phyloP scores from a whole-genome alignment of 2,888 invertebrate genomes.

The Trachelus stipa region DNA sequence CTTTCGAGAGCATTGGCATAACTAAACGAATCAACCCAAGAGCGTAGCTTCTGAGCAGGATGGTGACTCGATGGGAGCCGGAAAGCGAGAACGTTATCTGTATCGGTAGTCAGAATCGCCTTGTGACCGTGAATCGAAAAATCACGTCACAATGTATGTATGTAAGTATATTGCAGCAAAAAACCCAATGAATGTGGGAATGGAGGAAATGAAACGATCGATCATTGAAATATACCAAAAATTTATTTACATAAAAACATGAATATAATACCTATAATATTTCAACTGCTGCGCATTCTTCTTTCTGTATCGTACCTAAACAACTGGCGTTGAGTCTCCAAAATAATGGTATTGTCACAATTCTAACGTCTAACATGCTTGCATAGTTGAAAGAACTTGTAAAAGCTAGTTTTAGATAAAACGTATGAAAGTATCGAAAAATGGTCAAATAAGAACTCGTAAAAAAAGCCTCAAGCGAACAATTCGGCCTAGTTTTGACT shows the following conservation, averaged over 20 bases:
- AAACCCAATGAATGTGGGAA: neutral
- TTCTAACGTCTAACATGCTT: conserved; percentile 41
- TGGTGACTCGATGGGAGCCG: no score
- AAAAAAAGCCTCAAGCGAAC: neutral
- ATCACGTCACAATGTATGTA: neutral
- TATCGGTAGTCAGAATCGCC: no score
- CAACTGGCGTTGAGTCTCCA: conserved; percentile 42
- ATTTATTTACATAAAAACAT: conserved; percentile 65
- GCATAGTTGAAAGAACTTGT: conserved; percentile 31
- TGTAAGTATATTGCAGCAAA: neutral
- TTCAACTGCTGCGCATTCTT: conserved; percentile 55
- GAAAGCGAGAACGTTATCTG: no score
- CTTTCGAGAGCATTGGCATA: no score
- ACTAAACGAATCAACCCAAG: no score
- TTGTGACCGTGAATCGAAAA: no score
- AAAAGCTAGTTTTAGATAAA: conserved; percentile 19
- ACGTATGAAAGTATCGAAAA: neutral
- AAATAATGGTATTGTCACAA: conserved; percentile 54
- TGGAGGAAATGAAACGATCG: neutral
- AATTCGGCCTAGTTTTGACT: neutral
- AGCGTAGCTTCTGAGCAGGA: no score
- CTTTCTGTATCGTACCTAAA: conserved; percentile 36
- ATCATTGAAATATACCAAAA: conserved; percentile 63
- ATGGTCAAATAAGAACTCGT: neutral
- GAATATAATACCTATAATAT: conserved; percentile 62